Conservation (phyloP, 2,797 vertebrate species). For the Amazonetta brasiliensis region DNA sequence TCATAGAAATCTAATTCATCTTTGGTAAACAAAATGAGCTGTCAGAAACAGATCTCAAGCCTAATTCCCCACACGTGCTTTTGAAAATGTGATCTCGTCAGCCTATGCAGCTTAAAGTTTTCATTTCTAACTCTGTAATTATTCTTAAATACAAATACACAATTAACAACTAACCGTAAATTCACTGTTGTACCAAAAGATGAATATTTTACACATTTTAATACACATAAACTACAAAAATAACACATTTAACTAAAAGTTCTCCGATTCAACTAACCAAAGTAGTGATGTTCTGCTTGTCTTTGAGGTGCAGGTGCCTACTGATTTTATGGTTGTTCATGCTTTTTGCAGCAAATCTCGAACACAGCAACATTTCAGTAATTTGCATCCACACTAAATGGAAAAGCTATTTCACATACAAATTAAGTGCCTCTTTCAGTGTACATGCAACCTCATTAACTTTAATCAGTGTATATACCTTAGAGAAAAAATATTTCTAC, state of each 20-base stretch:
- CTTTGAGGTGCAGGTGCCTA: not conserved
- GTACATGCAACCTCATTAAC: not conserved
- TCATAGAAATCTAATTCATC: not conserved
- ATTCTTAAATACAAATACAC: not conserved
- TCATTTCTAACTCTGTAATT: not conserved
- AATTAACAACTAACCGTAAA: not conserved
- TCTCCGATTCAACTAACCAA: not conserved
- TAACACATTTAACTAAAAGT: not conserved
- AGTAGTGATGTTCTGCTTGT: not conserved
- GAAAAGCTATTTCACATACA: not conserved
- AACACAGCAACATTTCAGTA: not conserved
- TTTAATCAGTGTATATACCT: not conserved
- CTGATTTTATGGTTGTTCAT: accelerated
- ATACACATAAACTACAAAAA: not conserved
- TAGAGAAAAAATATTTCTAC: not conserved
- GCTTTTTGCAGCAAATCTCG: not conserved
- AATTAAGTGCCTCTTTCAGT: not conserved
- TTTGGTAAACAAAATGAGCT: not conserved
- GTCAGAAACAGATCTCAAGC: not conserved
- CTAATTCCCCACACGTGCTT: not conserved
- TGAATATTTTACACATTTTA: not conserved
- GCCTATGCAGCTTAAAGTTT: not conserved
- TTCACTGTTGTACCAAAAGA: not conserved
- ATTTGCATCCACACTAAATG: not conserved
- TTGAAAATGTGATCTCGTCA: not conserved